Percentiles rank a stretch among this genome's conserved stretches.
These are phyloP conservation scores for Hedya salicella DNA, from an alignment of 2,888 invertebrate genomes.

Conservation along the genomic window DNA sequence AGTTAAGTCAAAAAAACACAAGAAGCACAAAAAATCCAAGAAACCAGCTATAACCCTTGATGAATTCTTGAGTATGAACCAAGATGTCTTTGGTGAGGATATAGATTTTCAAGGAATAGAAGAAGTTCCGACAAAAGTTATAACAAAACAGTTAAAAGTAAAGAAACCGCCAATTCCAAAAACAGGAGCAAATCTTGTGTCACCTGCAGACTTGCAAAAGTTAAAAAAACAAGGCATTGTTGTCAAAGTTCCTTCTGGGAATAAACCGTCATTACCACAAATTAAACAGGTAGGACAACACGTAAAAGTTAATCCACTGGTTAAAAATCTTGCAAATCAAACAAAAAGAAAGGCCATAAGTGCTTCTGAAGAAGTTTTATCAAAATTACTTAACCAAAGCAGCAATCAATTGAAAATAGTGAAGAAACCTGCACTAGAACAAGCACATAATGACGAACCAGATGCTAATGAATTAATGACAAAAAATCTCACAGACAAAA, in stretches of 20 bases:
- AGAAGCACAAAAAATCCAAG: conserved; percentile 79
- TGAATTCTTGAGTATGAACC: conserved; percentile 80
- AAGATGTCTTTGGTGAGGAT: conserved; percentile 79
- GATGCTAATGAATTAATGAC: conserved; percentile 44
- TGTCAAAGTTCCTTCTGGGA: conserved; percentile 65
- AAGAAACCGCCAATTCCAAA: conserved; percentile 55
- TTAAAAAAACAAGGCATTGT: conserved; percentile 75
- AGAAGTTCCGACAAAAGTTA: conserved; percentile 74
- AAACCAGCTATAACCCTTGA: conserved; percentile 78
- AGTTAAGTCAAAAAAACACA: conserved; percentile 71
- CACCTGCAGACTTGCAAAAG: conserved; percentile 68
- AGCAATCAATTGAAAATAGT: conserved; percentile 77
- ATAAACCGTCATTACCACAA: conserved; percentile 44
- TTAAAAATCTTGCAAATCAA: conserved; percentile 42
- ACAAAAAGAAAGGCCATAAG: conserved; percentile 49
- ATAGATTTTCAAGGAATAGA: conserved; percentile 77
- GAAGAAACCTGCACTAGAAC: conserved; percentile 59
- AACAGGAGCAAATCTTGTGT: conserved; percentile 51
- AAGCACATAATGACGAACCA: conserved; percentile 46
- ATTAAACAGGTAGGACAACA: conserved; percentile 44
- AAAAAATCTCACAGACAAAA: conserved; percentile 26
- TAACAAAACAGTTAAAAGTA: conserved; percentile 68
- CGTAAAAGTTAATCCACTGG: conserved; percentile 43
- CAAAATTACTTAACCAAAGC: conserved; percentile 72
- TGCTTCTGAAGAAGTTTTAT: conserved; percentile 67